Evolutionary conservation across 2,797 vertebrate genomes (phyloP), one percentile per base, ranked within the genome.

Genomic region (Bradypodion ventrale): DNA sequence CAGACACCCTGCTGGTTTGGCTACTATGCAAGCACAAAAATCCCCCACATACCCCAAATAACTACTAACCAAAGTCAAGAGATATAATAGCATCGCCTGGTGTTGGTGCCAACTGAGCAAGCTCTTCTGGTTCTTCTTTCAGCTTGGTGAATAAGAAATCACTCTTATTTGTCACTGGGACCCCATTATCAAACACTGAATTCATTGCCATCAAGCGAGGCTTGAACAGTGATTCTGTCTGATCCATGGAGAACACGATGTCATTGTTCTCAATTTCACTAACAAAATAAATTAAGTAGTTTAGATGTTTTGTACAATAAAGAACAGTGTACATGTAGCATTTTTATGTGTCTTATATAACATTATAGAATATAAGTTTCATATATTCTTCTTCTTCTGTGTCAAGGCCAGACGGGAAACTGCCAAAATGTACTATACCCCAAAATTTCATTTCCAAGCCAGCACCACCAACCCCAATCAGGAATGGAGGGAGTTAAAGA

Each of bases 101-200:
- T 1, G 97, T 98, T 5, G 98, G 98, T 2, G 99, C 98, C 93
- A 99, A 96, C 92, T 98, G 98, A 21, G 97, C 94, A 82, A 99
- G 96, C 90, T 99, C 98, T 77, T 99, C 98, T 0, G 98, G 99
- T 92, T 99, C 98, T 90, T 99, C 97, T 91, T 99, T 99, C 82
- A 99, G 94, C 90, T 98, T 98, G 82, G 96, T 97, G 95, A 97
- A 99, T 86, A 98, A 96, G 84, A 93, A 92, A 25, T 97, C 96
- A 1, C 94, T 96, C 65, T 96, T 93, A n/a, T 98, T 97, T 0
- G 88, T 86, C 0, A 72, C 83, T 0, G 94, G 74, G 7, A 93
- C 88, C 1, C 92, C 9, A 0, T 88, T 95, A 68, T 96, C 93
- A 37, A 98, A 98, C 94, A 98, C 92, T 77, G 84, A 68, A 92